Evolutionary conservation across 2,888 invertebrate species (phyloP), one percentile per base, ranked within the genome.

Genomic region (Balanococcus diminutus): DNA sequence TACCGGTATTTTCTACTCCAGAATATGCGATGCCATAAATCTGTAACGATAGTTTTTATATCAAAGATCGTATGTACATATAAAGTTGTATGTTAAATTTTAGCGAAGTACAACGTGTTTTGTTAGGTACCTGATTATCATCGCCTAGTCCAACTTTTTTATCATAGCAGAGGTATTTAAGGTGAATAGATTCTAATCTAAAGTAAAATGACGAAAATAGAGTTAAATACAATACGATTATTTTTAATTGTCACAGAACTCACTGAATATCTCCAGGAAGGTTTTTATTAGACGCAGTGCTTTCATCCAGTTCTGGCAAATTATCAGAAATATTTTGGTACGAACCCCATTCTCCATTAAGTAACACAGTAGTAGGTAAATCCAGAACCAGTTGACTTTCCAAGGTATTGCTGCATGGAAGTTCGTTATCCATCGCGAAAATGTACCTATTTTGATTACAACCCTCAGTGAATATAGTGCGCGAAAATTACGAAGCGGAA

Each of bases 321-420:
- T 9, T 25, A 4, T 75, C 75, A 1, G 19, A 67, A 16, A 67
- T 75, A 90, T 97, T 96, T n/a, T 96, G 92, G 89, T 96, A 96
- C 0, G 95, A 94, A 16, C 97, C 95, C 95, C 91, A 95, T 89
- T 91, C 90, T 9, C 92, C 92, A 88, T 94, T 90, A 88, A 92
- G 92, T 87, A 91, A 93, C 61, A 98, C 93, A 89, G 98, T 98
- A 79, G 96, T 90, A 1, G 94, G 94, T 88, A 98, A 90, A 89
- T 96, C 95, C 88, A 94, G 93, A 11, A 92, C 90, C 0, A 94
- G 89, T 88, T 95, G 95, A 2, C 92, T 90, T 36, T 91, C 91
- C 89, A 94, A n/a, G n/a, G 95, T 81, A 95, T 91, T 3, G 93
- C 11, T 42, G 42, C 14, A 14, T 14, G 42, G 42, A 11, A 16